Evolutionary conservation across 2,797 vertebrate genomes (phyloP).

Genomic region (Alosa sapidissima): DNA sequence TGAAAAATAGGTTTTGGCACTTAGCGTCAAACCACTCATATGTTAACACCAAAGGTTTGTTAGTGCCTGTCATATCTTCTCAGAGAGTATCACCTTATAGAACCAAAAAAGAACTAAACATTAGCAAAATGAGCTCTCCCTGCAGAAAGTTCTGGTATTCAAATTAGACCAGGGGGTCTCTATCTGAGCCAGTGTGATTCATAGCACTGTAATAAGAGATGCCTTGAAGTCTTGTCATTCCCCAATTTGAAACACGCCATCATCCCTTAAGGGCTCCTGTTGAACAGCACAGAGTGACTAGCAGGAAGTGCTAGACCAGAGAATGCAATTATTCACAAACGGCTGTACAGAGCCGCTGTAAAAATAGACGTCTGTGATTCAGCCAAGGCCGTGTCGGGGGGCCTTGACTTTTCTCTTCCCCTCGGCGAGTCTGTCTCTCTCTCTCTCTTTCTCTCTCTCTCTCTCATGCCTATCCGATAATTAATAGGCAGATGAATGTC

Average conservation of each 20-base stretch:
- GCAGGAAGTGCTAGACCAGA: constrained; percentile 10
- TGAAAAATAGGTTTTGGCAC: background rate
- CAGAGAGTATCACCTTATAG: background rate
- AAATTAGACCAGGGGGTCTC: background rate
- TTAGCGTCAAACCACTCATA: background rate
- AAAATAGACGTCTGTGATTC: constrained; percentile 17
- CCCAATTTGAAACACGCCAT: background rate
- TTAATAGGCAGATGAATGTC: constrained; percentile 62
- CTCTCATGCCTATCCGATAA: constrained; percentile 28
- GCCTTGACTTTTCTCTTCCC: background rate
- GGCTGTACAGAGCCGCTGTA: background rate
- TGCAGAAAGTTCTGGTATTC: background rate
- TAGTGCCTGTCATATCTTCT: background rate
- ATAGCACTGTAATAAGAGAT: background rate
- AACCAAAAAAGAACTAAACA: background rate
- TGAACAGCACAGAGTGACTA: background rate
- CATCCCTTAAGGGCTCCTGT: background rate
- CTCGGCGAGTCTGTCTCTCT: background rate
- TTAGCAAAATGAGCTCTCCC: background rate
- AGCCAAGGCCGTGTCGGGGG: background rate
- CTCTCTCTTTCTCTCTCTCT: background rate
- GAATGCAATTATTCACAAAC: constrained; percentile 20
- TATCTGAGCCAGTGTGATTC: background rate
- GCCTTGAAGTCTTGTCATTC: background rate
- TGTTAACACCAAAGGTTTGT: background rate